These are phyloP conservation scores for Ophthalmolycus amberensis DNA, from an alignment of 2,113 vertebrate genomes.

Conservation along the genomic window DNA sequence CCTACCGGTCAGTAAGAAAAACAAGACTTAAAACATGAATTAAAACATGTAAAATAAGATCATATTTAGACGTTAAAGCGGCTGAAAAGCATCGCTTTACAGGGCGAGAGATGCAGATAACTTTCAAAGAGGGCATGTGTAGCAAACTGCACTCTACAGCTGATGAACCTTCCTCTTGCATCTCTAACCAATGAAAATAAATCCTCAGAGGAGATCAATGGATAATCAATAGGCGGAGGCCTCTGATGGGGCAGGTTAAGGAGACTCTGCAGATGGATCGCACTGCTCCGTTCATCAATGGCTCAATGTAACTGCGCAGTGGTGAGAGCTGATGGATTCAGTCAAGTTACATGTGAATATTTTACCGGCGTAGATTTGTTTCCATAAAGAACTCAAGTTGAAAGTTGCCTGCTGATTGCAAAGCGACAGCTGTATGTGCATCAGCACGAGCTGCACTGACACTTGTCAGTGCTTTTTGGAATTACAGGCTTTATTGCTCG, in stretches of 20 bases:
- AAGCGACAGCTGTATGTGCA: background rate
- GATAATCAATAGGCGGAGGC: slow-evolving; percentile 35
- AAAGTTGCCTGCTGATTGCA: background rate
- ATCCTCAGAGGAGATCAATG: slow-evolving; percentile 48
- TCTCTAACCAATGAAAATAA: slow-evolving; percentile 31
- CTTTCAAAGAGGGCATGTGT: background rate
- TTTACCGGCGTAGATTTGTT: slow-evolving; percentile 3
- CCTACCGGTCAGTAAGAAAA: no score
- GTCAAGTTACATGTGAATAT: background rate
- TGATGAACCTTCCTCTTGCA: background rate
- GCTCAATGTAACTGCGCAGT: background rate
- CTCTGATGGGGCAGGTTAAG: slow-evolving; percentile 25
- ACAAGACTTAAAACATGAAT: no score
- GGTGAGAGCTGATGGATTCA: slow-evolving; percentile 14
- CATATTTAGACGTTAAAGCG: no score
- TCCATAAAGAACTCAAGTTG: background rate
- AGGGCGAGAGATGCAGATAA: background rate
- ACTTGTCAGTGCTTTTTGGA: background rate
- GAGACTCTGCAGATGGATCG: slow-evolving; percentile 24
- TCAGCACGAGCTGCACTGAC: slow-evolving; percentile 11
- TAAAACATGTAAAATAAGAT: no score
- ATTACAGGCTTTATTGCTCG: slow-evolving; percentile 1
- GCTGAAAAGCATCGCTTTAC: no score
- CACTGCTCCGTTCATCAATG: background rate
- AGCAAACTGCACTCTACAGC: background rate